Percentiles rank a stretch among this genome's conserved stretches.
These are phyloP conservation scores for Patiria miniata DNA, from an alignment of 35 echinoderm and acorn worm species.

Conservation along the genomic window DNA sequence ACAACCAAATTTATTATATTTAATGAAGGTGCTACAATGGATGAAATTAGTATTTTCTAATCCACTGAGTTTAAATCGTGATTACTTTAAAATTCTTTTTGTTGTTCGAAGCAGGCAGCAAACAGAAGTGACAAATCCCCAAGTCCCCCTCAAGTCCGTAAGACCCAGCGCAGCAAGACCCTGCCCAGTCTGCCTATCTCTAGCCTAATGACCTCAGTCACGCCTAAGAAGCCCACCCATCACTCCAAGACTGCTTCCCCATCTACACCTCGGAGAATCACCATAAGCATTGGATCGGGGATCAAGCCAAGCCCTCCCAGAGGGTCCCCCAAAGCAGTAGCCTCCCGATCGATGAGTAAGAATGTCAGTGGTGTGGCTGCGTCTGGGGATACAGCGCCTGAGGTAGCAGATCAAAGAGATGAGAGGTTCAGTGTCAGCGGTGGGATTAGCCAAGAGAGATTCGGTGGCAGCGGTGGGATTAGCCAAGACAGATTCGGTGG, in stretches of 20 bases:
- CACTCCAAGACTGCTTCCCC: conserved; percentile 21
- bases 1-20: too few relatives aligned
- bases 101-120: not conserved
- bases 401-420: not conserved
- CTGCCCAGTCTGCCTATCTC: conserved; percentile 67
- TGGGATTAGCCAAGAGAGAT: too few relatives aligned
- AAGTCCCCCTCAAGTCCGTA: not conserved
- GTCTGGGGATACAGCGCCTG: not conserved
- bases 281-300: conserved; percentile 1
- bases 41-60: too few relatives aligned
- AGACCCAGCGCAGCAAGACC: conserved; percentile 38
- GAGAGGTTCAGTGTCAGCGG: too few relatives aligned
- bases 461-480: too few relatives aligned
- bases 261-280: conserved; percentile 24
- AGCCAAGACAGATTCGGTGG: too few relatives aligned
- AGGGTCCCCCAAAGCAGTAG: not conserved
- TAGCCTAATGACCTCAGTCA: conserved; percentile 62
- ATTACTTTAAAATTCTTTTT: too few relatives aligned
- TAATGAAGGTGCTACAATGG: too few relatives aligned
- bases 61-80: too few relatives aligned
- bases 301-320: conserved; percentile 48
- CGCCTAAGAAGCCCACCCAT: conserved; percentile 57
- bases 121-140: conserved; percentile 22
- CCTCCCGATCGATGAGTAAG: not conserved
- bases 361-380: not conserved